Evolutionary conservation across 1,140 invertebrate genomes (phyloP).

Genomic region (Mycetomoellerius zeteki): DNA sequence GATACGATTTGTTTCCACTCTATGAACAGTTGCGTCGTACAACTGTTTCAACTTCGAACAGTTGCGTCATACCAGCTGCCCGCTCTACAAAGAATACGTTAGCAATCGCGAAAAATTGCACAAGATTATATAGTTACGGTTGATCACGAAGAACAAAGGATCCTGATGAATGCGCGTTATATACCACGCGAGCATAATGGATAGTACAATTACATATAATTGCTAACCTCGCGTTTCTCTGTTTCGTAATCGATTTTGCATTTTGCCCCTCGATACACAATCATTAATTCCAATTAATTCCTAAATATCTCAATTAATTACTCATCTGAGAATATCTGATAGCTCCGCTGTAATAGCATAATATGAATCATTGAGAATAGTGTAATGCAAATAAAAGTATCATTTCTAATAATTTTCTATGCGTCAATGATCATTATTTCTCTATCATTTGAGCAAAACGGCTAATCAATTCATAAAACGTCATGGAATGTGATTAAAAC

Average conservation of each 20-base stretch:
- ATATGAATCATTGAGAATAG: background rate
- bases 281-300: constrained; percentile 39
- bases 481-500: background rate
- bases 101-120: constrained; percentile 53
- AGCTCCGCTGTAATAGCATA: constrained; percentile 16
- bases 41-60: constrained; percentile 60
- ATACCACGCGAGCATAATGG: constrained; percentile 23
- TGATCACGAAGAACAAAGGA: constrained; percentile 48
- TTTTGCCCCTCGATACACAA: background rate
- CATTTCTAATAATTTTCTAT: background rate
- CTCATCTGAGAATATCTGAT: background rate
- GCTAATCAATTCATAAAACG: background rate
- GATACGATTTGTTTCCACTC: constrained; percentile 50
- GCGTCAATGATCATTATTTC: background rate
- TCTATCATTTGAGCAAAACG: background rate
- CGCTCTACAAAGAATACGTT: constrained; percentile 38
- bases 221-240: constrained; percentile 26
- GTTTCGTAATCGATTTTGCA: constrained; percentile 50
- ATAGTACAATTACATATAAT: constrained; percentile 46
- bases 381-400: background rate
- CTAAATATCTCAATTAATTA: constrained; percentile 19
- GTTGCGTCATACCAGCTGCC: constrained; percentile 53
- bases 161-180: constrained; percentile 31
- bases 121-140: constrained; percentile 57
- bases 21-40: constrained; percentile 34